Conservation (phyloP, 2,113 vertebrate genomes). For the Malurus cyaneus region DNA sequence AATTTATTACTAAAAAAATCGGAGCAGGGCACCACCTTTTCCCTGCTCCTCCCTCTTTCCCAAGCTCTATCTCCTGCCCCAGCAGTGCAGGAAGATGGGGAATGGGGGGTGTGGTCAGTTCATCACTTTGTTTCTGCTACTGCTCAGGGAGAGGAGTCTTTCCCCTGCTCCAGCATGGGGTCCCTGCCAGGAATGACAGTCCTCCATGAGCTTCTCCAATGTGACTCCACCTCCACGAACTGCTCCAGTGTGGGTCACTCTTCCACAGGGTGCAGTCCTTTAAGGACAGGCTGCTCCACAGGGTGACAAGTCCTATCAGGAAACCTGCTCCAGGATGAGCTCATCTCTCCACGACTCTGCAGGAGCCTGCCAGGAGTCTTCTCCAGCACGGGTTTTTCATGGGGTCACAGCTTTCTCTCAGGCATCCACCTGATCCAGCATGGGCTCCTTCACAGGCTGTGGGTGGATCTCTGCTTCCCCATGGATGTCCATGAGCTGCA, state of each 20-base stretch:
- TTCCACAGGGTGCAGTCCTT: neutral
- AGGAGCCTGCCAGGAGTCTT: neutral
- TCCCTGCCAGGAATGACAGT: neutral
- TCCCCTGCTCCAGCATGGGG: neutral
- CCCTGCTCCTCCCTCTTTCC: neutral
- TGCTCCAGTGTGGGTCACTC: neutral
- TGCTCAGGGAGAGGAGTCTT: neutral
- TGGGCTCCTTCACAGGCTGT: neutral
- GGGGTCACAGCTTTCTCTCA: neutral
- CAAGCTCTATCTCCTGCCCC: neutral
- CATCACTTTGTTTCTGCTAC: neutral
- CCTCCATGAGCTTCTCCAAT: neutral
- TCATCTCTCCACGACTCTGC: neutral
- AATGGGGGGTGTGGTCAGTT: neutral
- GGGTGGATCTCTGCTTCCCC: neutral
- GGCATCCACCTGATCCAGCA: neutral
- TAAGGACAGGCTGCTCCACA: neutral
- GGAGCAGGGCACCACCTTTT: neutral
- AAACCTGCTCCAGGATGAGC: accelerated
- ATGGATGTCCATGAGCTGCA: neutral
- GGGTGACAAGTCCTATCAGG: neutral
- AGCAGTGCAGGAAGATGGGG: neutral
- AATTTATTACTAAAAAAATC: neutral
- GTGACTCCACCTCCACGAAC: neutral
- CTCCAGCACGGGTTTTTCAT: neutral